phyloP scores from a whole-genome alignment of 2,113 vertebrate species.

The Syngnathoides biaculeatus region DNA sequence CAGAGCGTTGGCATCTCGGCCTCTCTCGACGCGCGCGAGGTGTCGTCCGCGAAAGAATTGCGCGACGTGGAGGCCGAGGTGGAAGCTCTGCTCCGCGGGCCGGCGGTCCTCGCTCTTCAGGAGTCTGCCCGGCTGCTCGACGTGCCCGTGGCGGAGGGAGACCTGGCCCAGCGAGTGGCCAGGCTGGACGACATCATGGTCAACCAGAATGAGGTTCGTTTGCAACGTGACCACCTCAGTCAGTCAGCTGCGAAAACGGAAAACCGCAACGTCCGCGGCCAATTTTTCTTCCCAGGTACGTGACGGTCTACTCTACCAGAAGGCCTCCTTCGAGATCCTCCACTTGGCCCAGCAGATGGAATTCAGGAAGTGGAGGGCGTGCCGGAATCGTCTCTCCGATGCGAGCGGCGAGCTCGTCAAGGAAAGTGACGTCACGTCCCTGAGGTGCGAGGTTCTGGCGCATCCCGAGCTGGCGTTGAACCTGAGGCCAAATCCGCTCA shows the following conservation, averaged over 20 bases:
- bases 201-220: conserved; percentile 74
- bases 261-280: no score
- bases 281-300: conserved; percentile 59
- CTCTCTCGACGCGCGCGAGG: conserved; percentile 65
- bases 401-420: conserved; percentile 67
- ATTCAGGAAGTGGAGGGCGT: conserved; percentile 68
- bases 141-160: conserved; percentile 78
- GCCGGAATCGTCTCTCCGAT: conserved; percentile 67
- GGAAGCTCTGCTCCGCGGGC: conserved; percentile 68
- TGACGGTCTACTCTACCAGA: conserved; percentile 82
- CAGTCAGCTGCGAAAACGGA: no score
- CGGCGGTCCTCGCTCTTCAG: conserved; percentile 74
- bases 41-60: conserved; percentile 73
- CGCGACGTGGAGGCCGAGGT: conserved; percentile 76
- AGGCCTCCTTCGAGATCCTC: conserved; percentile 85
- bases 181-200: conserved; percentile 75
- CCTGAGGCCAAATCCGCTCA: conserved; percentile 64
- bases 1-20: conserved; percentile 62
- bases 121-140: conserved; percentile 78
- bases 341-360: conserved; percentile 82
- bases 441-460: conserved; percentile 67
- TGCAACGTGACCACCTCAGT: neutral
- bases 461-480: conserved; percentile 64
- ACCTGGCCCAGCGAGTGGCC: conserved; percentile 79
- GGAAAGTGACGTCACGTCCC: conserved; percentile 48